Conservation (phyloP, 2,113 vertebrate species). For the Alces alces region DNA sequence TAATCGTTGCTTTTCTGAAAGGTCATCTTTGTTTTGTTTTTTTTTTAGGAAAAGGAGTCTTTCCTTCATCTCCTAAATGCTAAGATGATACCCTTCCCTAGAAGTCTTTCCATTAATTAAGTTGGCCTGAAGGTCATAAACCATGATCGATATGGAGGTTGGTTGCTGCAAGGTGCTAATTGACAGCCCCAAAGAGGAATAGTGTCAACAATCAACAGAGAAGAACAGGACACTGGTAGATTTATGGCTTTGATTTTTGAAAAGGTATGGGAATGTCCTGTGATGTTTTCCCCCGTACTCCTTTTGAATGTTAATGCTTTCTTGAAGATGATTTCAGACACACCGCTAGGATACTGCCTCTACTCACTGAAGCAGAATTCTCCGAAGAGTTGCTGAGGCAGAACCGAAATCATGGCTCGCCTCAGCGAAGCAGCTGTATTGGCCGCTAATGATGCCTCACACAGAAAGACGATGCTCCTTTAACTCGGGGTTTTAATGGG, state of each 20-base stretch:
- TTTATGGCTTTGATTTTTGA: constrained; percentile 57
- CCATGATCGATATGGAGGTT: constrained; percentile 48
- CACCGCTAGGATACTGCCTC: constrained; percentile 56
- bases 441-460: constrained; percentile 54
- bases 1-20: constrained; percentile 23
- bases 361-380: constrained; percentile 66
- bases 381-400: constrained; percentile 72
- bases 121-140: constrained; percentile 58
- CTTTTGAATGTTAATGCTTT: constrained; percentile 72
- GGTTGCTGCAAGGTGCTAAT: constrained; percentile 47
- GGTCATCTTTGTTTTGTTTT: constrained; percentile 25
- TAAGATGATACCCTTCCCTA: not conserved
- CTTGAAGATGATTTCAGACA: constrained; percentile 68
- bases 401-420: constrained; percentile 72
- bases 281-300: constrained; percentile 29
- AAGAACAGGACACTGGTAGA: not conserved
- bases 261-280: constrained; percentile 56
- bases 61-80: not conserved
- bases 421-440: not conserved
- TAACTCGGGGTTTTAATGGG: constrained; percentile 23
- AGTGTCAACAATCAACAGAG: constrained; percentile 46
- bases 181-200: constrained; percentile 37
- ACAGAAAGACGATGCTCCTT: constrained; percentile 32
- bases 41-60: constrained; percentile 18
- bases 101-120: constrained; percentile 5